phyloP scores from a whole-genome alignment of 2,888 invertebrate species.

The Cosmia pyralina region DNA sequence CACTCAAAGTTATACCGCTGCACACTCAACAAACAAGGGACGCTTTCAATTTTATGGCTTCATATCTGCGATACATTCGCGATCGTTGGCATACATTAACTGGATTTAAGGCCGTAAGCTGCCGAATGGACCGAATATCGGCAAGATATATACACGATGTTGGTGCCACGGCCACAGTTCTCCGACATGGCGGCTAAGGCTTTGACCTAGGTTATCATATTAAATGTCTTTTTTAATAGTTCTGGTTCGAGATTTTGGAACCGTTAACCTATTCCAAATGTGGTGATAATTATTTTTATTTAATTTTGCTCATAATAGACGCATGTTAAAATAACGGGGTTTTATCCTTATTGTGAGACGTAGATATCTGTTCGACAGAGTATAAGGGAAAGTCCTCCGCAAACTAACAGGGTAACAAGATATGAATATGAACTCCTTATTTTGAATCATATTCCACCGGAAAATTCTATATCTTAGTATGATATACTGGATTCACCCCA shows the following conservation, averaged over 20 bases:
- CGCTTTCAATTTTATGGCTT: slow-evolving; percentile 57
- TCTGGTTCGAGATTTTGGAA: not conserved
- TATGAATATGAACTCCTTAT: too few species aligned
- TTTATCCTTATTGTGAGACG: too few species aligned
- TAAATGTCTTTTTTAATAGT: not conserved
- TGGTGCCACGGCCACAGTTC: not conserved
- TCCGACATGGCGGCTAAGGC: not conserved
- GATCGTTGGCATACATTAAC: slow-evolving; percentile 47
- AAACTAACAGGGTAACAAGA: too few species aligned
- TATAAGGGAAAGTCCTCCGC: too few species aligned
- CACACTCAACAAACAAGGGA: slow-evolving; percentile 46
- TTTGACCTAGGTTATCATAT: not conserved
- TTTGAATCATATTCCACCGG: too few species aligned
- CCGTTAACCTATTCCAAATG: not conserved
- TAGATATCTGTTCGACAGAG: not conserved
- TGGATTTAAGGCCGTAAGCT: slow-evolving; percentile 23
- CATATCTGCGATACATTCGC: slow-evolving; percentile 48
- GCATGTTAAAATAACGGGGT: not conserved
- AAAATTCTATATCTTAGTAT: too few species aligned
- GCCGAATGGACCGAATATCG: slow-evolving; percentile 2
- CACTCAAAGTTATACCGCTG: accelerated
- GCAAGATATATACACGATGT: not conserved
- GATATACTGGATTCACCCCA: too few species aligned
- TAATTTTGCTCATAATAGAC: not conserved
- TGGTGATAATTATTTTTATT: not conserved